A percentile compares a stretch with the other conserved stretches of the same genome.
Conservation (phyloP, 2,888 invertebrate genomes). For the Nephrotoma flavescens region DNA sequence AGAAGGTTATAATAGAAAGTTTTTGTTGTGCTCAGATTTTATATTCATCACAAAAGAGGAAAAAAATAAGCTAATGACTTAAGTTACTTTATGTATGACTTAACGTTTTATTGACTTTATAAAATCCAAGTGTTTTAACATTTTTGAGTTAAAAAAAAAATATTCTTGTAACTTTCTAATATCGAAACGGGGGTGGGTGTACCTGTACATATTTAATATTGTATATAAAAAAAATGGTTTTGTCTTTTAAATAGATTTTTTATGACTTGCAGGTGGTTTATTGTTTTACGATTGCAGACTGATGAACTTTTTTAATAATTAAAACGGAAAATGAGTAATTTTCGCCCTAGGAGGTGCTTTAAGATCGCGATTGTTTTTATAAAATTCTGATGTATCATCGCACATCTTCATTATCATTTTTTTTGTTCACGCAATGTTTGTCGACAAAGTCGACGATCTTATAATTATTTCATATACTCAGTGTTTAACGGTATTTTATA, state of each 20-base stretch:
- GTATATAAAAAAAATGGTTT: not conserved
- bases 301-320: not conserved
- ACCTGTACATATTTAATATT: not conserved
- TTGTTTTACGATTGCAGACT: not conserved
- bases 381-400: not conserved
- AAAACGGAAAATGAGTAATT: not conserved
- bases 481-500: not conserved
- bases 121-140: not conserved
- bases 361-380: not conserved
- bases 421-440: not conserved
- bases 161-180: not conserved
- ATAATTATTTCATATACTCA: not conserved
- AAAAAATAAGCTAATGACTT: not conserved
- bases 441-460: not conserved
- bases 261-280: not conserved
- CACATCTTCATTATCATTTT: not conserved
- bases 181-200: not conserved
- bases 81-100: not conserved
- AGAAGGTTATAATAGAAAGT: not conserved
- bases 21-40: not conserved
- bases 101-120: not conserved
- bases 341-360: not conserved
- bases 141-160: not conserved
- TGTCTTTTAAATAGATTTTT: not conserved
- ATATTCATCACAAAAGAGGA: not conserved